Conservation (phyloP, 1,140 invertebrate genomes). For the Halesus radiatus region DNA sequence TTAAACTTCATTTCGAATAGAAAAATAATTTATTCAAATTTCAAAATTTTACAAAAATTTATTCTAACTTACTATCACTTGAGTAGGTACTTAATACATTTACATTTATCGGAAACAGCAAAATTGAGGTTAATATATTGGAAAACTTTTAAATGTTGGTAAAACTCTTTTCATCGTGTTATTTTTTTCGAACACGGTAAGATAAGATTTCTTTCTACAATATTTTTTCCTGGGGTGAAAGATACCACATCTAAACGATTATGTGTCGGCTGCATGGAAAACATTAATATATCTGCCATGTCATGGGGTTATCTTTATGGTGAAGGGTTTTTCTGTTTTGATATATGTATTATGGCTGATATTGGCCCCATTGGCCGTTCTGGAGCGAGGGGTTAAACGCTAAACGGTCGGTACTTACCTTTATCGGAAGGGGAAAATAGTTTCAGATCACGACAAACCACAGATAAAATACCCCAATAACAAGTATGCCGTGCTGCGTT, state of each 20-base stretch:
- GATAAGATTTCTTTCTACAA: too few relatives aligned
- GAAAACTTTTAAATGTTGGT: too few relatives aligned
- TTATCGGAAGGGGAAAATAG: constrained; percentile 37
- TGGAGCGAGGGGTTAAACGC: constrained; percentile 11
- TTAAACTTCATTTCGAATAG: too few relatives aligned
- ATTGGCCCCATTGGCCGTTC: not conserved
- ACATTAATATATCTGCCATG: constrained; percentile 9
- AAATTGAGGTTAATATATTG: too few relatives aligned
- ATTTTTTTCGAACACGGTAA: too few relatives aligned
- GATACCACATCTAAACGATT: constrained; percentile 26
- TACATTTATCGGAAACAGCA: too few relatives aligned
- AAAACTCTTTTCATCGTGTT: too few relatives aligned
- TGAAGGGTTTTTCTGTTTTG: constrained; percentile 12
- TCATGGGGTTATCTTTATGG: constrained; percentile 6
- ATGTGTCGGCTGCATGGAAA: constrained; percentile 16
- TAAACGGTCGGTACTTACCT: constrained; percentile 13
- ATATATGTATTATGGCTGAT: not conserved
- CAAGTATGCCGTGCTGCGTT: constrained; percentile 18
- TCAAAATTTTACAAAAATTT: too few relatives aligned
- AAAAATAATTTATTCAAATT: too few relatives aligned
- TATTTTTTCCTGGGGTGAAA: not conserved
- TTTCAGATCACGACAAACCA: constrained; percentile 44
- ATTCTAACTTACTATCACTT: too few relatives aligned
- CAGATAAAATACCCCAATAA: constrained; percentile 37
- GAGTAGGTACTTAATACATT: too few relatives aligned